Percentiles rank a stretch among this genome's conserved stretches.
Conservation (phyloP, 2,888 invertebrate genomes). For the Eulithis testata region DNA sequence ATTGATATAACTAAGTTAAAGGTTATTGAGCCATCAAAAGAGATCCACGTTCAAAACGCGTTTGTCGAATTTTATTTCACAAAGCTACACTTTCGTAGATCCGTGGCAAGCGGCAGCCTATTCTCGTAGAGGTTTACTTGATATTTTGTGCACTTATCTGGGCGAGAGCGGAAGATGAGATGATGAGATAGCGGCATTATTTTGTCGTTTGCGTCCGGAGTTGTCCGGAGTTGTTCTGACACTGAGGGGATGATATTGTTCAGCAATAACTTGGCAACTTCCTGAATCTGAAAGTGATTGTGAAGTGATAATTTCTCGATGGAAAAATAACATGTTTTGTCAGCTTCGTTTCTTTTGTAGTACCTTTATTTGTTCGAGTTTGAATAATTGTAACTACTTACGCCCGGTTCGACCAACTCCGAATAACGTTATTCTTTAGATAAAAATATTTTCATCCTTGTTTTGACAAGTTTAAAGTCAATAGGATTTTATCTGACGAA, state of each 20-base stretch:
- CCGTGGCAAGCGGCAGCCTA: background rate
- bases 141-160: slow-evolving; percentile 41
- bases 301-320: slow-evolving; percentile 1
- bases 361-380: background rate
- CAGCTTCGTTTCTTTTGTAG: background rate
- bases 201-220: slow-evolving; percentile 33
- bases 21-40: no score
- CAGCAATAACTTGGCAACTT: slow-evolving; percentile 21
- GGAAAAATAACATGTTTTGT: slow-evolving; percentile 1
- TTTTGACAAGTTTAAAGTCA: no score
- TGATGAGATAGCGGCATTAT: slow-evolving; percentile 36
- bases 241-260: slow-evolving; percentile 22
- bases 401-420: no score
- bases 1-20: no score
- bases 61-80: background rate
- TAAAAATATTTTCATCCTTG: no score
- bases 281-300: slow-evolving; percentile 8
- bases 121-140: slow-evolving; percentile 39
- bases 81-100: background rate
- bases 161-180: slow-evolving; percentile 29
- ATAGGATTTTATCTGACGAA: no score
- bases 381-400: no score
- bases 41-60: no score
- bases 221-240: background rate
- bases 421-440: no score